Evolutionary conservation across 2,113 vertebrate species (phyloP).

Genomic region (Halcyon malimbica): DNA sequence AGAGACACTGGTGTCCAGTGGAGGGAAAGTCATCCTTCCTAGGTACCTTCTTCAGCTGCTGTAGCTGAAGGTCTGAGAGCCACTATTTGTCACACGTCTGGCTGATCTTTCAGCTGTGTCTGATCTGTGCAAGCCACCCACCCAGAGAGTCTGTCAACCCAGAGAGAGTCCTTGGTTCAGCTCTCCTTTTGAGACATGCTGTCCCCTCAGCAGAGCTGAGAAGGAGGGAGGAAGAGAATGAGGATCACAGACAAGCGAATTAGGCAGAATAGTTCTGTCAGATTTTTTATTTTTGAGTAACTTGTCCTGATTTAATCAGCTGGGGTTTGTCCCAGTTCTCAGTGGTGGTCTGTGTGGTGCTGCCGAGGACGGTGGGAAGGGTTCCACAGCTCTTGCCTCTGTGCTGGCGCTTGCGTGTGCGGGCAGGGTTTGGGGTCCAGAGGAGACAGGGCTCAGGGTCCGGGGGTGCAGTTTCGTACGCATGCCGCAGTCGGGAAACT

Average conservation of each 20-base stretch:
- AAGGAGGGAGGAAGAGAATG: neutral
- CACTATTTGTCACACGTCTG: neutral
- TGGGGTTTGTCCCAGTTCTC: neutral
- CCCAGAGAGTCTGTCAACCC: neutral
- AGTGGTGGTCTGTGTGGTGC: neutral
- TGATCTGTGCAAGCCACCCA: neutral
- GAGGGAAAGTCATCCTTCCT: neutral
- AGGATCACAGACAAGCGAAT: neutral
- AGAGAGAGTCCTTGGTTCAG: neutral
- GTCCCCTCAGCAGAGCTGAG: neutral
- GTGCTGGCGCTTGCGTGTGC: neutral
- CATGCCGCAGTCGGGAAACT: accelerated
- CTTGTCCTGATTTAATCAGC: neutral
- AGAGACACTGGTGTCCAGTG: too few species aligned
- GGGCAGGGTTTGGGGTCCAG: neutral
- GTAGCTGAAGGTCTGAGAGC: neutral
- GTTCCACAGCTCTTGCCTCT: neutral
- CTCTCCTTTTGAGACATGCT: neutral
- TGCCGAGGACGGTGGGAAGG: accelerated
- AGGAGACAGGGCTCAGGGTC: neutral
- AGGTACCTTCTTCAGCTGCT: neutral
- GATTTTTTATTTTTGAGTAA: neutral
- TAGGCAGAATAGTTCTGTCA: neutral
- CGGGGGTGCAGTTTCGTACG: neutral
- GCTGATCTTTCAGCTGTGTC: neutral